phyloP scores from a whole-genome alignment of 2,888 invertebrate species.

The Archaeoteleia sp. region DNA sequence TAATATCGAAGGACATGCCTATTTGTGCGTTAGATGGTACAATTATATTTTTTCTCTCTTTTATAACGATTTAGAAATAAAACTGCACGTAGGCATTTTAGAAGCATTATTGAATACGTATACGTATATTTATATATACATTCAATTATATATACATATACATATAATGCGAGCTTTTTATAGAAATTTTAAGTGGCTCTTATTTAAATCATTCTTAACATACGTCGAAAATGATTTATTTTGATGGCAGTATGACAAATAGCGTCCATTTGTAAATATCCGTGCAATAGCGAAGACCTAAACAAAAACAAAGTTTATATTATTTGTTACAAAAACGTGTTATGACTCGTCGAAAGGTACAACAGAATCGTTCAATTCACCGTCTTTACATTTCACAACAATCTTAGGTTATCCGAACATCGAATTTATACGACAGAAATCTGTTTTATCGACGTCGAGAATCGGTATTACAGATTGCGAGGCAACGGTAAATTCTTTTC shows the following conservation, averaged over 20 bases:
- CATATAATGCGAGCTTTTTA: conserved; percentile 57
- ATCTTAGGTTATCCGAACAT: too few species aligned
- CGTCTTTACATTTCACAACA: too few species aligned
- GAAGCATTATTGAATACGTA: conserved; percentile 54
- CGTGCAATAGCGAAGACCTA: conserved; percentile 69
- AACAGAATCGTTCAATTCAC: too few species aligned
- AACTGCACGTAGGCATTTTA: conserved; percentile 60
- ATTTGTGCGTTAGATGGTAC: conserved; percentile 54
- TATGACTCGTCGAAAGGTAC: conserved; percentile 7
- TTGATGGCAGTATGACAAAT: conserved; percentile 56
- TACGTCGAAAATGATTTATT: conserved; percentile 59
- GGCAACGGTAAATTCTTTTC: too few species aligned
- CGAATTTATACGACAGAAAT: too few species aligned
- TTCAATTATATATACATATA: conserved; percentile 25
- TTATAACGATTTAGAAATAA: conserved; percentile 55
- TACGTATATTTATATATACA: conserved; percentile 32
- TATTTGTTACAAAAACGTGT: conserved; percentile 62
- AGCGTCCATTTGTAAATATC: conserved; percentile 73
- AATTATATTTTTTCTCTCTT: conserved; percentile 61
- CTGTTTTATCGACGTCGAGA: too few species aligned
- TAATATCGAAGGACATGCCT: conserved; percentile 35
- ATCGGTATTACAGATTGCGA: too few species aligned
- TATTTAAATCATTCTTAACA: conserved; percentile 56
- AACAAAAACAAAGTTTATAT: conserved; percentile 68
- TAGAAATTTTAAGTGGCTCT: conserved; percentile 66